These are phyloP conservation scores for Calycopis cecrops DNA, from an alignment of 1,140 invertebrate genomes.

Conservation along the genomic window DNA sequence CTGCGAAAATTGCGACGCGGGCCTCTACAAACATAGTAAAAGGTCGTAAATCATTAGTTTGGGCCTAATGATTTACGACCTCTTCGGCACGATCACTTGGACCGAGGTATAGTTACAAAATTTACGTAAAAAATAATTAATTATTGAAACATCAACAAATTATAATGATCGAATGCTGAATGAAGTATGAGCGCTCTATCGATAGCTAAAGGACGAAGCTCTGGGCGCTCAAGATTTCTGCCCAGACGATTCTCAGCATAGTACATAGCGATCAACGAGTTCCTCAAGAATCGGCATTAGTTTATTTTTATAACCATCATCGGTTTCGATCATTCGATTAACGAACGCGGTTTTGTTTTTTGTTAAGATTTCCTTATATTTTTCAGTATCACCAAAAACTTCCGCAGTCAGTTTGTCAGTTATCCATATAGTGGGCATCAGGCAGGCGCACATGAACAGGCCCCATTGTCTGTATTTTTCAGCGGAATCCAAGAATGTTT, in stretches of 20 bases:
- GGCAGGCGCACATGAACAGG: conserved; percentile 43
- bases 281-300: conserved; percentile 56
- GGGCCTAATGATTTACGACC: too few species aligned
- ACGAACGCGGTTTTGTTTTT: conserved; percentile 53
- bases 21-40: too few species aligned
- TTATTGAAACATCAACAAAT: too few species aligned
- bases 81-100: too few species aligned
- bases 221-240: too few species aligned
- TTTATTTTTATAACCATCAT: conserved; percentile 42
- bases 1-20: too few species aligned
- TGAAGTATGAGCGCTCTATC: not conserved
- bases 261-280: conserved; percentile 48
- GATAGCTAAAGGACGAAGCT: too few species aligned
- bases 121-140: too few species aligned
- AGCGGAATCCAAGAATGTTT: conserved; percentile 57
- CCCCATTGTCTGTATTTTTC: conserved; percentile 55
- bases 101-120: too few species aligned
- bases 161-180: too few species aligned
- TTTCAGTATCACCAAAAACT: conserved; percentile 39
- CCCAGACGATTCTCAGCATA: not conserved
- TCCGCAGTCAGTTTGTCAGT: conserved; percentile 46
- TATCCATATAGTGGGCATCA: conserved; percentile 54
- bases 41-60: too few species aligned
- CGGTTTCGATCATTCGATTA: conserved; percentile 44
- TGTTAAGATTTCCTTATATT: conserved; percentile 47